Evolutionary conservation across 2,113 vertebrate species (phyloP).

Genomic region (Indicator maculatus): DNA sequence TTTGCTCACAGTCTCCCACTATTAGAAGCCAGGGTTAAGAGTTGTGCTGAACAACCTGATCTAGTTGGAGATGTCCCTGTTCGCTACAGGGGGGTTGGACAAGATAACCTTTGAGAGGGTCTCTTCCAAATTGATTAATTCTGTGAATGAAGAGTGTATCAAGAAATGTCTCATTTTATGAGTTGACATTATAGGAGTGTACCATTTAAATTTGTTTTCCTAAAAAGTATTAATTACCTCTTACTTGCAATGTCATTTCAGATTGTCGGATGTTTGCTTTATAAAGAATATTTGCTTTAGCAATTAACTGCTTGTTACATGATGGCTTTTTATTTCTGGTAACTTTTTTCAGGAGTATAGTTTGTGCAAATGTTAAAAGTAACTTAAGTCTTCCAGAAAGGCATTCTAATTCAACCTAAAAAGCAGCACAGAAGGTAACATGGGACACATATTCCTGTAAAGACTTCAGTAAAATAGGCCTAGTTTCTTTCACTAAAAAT

Average conservation of each 20-base stretch:
- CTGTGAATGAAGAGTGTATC: too few relatives aligned
- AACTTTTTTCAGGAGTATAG: background rate
- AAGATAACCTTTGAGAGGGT: too few relatives aligned
- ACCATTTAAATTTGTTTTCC: rapidly evolving
- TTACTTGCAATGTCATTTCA: rapidly evolving
- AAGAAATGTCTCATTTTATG: background rate
- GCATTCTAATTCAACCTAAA: rapidly evolving
- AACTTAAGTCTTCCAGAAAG: background rate
- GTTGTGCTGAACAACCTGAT: background rate
- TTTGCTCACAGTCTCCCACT: rapidly evolving
- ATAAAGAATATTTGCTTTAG: background rate
- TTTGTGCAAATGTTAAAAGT: background rate
- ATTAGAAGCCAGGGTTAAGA: background rate
- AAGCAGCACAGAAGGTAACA: background rate
- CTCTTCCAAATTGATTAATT: too few relatives aligned
- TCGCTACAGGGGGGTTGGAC: too few relatives aligned
- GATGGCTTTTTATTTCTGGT: background rate
- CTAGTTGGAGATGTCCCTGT: too few relatives aligned
- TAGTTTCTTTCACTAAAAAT: background rate
- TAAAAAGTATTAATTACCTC: background rate
- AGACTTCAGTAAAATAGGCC: background rate
- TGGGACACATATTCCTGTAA: background rate
- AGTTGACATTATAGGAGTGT: rapidly evolving
- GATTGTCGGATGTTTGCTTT: background rate
- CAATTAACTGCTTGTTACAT: background rate